Evolutionary conservation across 2,113 vertebrate species (phyloP), one percentile per base, ranked within the genome.

Genomic region (Spea bombifrons): DNA sequence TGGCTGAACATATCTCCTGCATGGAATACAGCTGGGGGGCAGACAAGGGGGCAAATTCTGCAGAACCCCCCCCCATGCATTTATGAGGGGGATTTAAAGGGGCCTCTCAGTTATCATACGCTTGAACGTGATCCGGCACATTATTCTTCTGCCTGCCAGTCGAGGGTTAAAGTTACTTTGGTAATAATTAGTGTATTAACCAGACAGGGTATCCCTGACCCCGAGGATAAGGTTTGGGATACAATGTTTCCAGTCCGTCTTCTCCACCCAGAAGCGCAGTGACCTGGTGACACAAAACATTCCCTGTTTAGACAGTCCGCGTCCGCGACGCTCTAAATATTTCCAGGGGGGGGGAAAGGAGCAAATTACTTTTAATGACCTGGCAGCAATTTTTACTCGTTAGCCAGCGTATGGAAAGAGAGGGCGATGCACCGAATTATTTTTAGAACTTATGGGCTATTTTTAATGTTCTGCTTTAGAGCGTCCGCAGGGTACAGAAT

Each of bases 181-280:
- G 30, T 30, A 30, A 30, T 30, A 30, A 30, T 30, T 30, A 30
- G 30, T 30, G 30, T 30, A 30, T 30, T 30, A 30, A 30, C 30
- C 30, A 2, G 8, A 12, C 10, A 4, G 55, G 55, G 7, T 13
- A 12, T 59, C 55, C 55, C 55, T 59, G 55, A 59, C 55, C 55
- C 4, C 8, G 10, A 13, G 10, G 1, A 59, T 59, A 59, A 12
- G 7, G 30, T 30, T 30, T 12, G 55, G 10, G 55, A 8, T 44
- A 72, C 70, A 79, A 79, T 73, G 59, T 47, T 63, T 50, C 76
- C 61, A 73, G 71, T 79, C 44, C 50, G 0, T 45, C 44, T 8
- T 13, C 76, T 66, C 61, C 76, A 66, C 69, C 76, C 70, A 53
- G 8, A 55, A 73, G 64, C 76, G 73, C 61, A 79, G 8, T 72